These are phyloP conservation scores for Crypturellus tataupa DNA, from an alignment of 2,797 vertebrate species.

Conservation along the genomic window DNA sequence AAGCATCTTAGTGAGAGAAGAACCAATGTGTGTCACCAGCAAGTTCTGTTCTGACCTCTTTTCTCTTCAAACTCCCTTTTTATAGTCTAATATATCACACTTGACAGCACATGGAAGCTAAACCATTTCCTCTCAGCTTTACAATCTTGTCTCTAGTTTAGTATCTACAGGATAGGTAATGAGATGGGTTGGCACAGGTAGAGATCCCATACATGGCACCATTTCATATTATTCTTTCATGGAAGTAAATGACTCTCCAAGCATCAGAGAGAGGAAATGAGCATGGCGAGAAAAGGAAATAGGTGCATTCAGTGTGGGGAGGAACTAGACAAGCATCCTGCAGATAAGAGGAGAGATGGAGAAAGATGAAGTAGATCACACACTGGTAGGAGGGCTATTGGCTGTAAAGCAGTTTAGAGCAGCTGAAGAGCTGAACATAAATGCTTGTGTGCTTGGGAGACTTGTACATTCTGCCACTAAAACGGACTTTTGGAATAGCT, in stretches of 20 bases:
- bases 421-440: neutral
- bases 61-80: neutral
- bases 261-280: neutral
- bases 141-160: neutral
- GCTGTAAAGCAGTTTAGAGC: neutral
- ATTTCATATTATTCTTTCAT: rapidly evolving
- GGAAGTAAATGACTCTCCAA: neutral
- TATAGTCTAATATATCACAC: neutral
- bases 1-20: neutral
- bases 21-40: neutral
- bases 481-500: neutral
- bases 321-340: rapidly evolving
- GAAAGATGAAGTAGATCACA: neutral
- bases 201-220: neutral
- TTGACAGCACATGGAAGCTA: neutral
- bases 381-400: neutral
- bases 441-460: neutral
- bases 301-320: rapidly evolving
- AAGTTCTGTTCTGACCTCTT: neutral
- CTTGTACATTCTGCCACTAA: neutral
- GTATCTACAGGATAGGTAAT: neutral
- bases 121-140: neutral
- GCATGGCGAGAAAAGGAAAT: rapidly evolving
- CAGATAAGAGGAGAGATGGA: neutral
- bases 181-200: neutral